Evolutionary conservation across 64 coral and sea anemone species (phyloP).

Genomic region (Dendrophyllia cribrosa): DNA sequence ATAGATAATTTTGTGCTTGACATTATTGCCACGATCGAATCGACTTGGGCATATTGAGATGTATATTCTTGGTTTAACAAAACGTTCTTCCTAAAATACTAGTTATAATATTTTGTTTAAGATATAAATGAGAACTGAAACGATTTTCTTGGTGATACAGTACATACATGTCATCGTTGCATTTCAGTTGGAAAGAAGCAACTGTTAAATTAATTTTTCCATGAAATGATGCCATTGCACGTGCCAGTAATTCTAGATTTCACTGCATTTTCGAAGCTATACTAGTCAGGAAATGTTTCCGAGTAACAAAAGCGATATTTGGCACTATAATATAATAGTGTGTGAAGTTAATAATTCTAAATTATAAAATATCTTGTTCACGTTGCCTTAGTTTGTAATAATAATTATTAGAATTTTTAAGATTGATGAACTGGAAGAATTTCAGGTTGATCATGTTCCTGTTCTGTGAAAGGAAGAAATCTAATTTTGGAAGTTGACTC

Average conservation of each 20-base stretch:
- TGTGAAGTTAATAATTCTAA: constrained; percentile 19
- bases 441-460: not conserved
- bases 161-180: not conserved
- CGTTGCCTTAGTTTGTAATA: not conserved
- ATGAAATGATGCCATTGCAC: too few species aligned
- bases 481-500: not conserved
- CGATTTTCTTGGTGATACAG: constrained; percentile 10
- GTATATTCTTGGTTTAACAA: not conserved
- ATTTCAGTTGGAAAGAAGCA: not conserved
- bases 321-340: constrained; percentile 1
- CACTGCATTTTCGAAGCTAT: not conserved
- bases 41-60: constrained; percentile 1
- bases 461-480: not conserved
- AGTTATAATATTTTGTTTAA: constrained; percentile 21
- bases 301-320: not conserved
- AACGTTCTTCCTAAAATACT: not conserved
- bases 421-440: not conserved
- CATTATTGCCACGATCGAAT: not conserved
- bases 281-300: not conserved
- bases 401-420: not conserved
- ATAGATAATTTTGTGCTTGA: not conserved
- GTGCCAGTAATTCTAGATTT: not conserved
- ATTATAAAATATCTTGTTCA: constrained; percentile 1
- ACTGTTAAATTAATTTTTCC: not conserved
- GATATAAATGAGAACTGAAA: not conserved